Evolutionary conservation across 2,113 vertebrate species (phyloP).

Genomic region (Nothocercus nigrocapillus): DNA sequence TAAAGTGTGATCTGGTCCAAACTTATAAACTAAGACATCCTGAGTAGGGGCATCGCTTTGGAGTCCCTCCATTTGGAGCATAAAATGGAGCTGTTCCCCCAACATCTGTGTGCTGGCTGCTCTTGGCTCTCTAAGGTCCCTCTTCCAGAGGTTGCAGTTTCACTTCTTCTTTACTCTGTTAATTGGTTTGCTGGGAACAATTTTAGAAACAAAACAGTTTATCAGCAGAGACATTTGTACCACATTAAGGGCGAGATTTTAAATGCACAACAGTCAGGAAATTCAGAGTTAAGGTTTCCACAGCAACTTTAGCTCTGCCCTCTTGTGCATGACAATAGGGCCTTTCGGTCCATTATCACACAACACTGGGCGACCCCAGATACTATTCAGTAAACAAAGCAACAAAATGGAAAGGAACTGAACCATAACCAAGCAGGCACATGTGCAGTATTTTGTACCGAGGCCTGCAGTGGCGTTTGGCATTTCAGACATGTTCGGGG

Average conservation of each 20-base stretch:
- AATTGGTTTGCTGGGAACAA: not conserved
- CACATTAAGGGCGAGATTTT: not conserved
- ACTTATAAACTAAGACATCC: not conserved
- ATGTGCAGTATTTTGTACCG: not conserved
- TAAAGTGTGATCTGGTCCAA: not conserved
- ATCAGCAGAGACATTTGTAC: not conserved
- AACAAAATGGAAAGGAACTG: not conserved
- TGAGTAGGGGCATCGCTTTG: not conserved
- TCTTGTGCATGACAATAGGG: not conserved
- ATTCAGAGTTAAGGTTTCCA: constrained; percentile 54
- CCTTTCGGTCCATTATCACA: constrained; percentile 6
- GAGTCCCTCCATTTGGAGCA: not conserved
- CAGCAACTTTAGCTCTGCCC: constrained; percentile 41
- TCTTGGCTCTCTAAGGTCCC: not conserved
- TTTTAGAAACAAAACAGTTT: not conserved
- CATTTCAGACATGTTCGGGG: not conserved
- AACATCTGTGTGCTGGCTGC: not conserved
- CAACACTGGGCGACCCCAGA: constrained; percentile 21
- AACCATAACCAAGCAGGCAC: not conserved
- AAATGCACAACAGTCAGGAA: not conserved
- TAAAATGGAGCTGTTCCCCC: not conserved
- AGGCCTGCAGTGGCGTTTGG: not conserved
- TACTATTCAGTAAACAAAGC: not conserved
- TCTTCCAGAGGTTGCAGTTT: not conserved
- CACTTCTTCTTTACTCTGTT: constrained; percentile 4